phyloP scores from a whole-genome alignment of 1,140 invertebrate species.

The Drosophila albomicans region DNA sequence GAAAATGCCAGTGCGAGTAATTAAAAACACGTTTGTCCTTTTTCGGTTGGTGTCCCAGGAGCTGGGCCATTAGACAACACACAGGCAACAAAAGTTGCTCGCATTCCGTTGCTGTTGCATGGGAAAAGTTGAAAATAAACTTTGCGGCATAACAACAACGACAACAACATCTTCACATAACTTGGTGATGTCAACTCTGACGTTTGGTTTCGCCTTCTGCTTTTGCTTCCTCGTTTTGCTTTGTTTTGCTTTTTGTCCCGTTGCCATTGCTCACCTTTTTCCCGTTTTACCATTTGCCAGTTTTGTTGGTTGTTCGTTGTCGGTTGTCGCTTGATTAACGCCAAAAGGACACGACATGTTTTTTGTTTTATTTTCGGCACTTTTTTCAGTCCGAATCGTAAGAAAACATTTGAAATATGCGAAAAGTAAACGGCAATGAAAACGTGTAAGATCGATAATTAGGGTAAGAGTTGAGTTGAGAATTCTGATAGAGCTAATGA shows the following conservation, averaged over 20 bases:
- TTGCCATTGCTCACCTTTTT: slow-evolving; percentile 49
- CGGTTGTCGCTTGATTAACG: slow-evolving; percentile 71
- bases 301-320: slow-evolving; percentile 9
- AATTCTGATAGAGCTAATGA: slow-evolving; percentile 5
- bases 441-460: slow-evolving; percentile 48
- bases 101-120: slow-evolving; percentile 66
- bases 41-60: slow-evolving; percentile 33
- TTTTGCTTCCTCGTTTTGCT: slow-evolving; percentile 20
- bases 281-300: background rate
- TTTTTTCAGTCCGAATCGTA: slow-evolving; percentile 44
- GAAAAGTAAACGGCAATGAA: slow-evolving; percentile 27
- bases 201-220: slow-evolving; percentile 63
- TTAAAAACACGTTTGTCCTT: slow-evolving; percentile 82
- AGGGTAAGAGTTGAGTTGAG: background rate
- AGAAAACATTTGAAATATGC: slow-evolving; percentile 62
- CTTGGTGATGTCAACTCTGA: slow-evolving; percentile 79
- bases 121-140: slow-evolving; percentile 78
- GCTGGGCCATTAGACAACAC: slow-evolving; percentile 23
- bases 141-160: slow-evolving; percentile 62
- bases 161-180: slow-evolving; percentile 58
- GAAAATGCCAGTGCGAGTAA: slow-evolving; percentile 66
- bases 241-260: slow-evolving; percentile 46
- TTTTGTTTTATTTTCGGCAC: slow-evolving; percentile 36
- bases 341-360: slow-evolving; percentile 66
- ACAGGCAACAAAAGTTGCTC: slow-evolving; percentile 54